A percentile compares a stretch with the other conserved stretches of the same genome.
These are phyloP conservation scores for Macrotus californicus DNA, from an alignment of 2,113 vertebrate genomes.

Conservation along the genomic window DNA sequence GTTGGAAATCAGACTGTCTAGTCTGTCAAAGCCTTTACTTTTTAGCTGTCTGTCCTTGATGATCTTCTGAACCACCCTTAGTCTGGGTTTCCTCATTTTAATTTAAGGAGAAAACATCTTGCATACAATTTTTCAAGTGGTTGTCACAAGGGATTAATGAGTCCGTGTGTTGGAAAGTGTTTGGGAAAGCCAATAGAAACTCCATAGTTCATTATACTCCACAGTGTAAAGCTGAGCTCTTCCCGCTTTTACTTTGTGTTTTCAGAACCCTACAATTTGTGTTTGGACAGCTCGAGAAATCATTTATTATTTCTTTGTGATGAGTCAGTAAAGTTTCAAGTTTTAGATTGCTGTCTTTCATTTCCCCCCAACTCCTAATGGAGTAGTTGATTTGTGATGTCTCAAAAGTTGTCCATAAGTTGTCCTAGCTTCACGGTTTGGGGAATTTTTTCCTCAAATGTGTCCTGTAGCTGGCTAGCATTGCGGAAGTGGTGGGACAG, in stretches of 20 bases:
- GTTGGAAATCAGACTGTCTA: constrained; percentile 3
- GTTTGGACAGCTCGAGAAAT: constrained; percentile 9
- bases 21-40: background rate
- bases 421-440: background rate
- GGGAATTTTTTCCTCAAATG: background rate
- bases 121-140: background rate
- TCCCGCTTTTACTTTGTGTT: background rate
- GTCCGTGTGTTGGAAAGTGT: background rate
- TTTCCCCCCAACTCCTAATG: background rate
- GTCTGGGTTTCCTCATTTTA: constrained; percentile 2
- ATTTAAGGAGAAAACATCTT: background rate
- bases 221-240: background rate
- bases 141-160: background rate
- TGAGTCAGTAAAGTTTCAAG: constrained; percentile 23
- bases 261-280: background rate
- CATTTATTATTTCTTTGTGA: background rate
- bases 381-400: background rate
- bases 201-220: background rate
- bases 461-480: constrained; percentile 11
- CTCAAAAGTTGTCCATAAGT: background rate
- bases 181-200: background rate
- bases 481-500: background rate
- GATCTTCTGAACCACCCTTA: background rate
- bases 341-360: background rate
- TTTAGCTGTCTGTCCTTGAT: background rate